phyloP scores from a whole-genome alignment of 2,113 vertebrate species.

The Corythornis vintsioides region DNA sequence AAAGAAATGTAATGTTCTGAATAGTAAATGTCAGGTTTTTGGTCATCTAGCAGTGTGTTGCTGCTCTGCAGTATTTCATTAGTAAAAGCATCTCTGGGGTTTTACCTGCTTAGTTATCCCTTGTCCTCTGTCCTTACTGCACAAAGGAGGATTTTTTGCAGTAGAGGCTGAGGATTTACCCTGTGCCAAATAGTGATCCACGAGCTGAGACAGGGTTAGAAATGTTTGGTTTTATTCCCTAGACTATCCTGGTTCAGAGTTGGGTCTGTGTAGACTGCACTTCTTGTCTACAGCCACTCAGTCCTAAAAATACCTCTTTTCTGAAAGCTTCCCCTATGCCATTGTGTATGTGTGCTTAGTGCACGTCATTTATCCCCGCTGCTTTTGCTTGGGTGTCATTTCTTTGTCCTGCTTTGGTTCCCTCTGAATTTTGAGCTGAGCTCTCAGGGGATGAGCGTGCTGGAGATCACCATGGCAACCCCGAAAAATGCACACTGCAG shows the following conservation, averaged over 20 bases:
- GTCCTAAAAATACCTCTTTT: background rate
- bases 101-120: background rate
- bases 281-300: background rate
- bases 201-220: background rate
- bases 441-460: constrained; percentile 61
- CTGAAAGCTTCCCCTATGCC: background rate
- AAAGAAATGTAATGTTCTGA: background rate
- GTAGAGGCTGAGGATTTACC: background rate
- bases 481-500: constrained; percentile 37
- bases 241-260: background rate
- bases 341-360: background rate
- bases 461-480: constrained; percentile 72
- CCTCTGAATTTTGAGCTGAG: constrained; percentile 66
- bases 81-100: background rate
- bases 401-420: constrained; percentile 66
- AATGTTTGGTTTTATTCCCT: background rate
- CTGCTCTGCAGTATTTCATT: background rate
- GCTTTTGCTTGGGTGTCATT: constrained; percentile 57
- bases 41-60: background rate
- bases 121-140: background rate
- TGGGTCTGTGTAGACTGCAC: background rate
- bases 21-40: background rate
- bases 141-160: background rate
- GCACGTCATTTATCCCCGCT: background rate
- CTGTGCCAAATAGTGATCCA: background rate